Evolutionary conservation across 2,113 vertebrate genomes (phyloP).

Genomic region (Python bivittatus): DNA sequence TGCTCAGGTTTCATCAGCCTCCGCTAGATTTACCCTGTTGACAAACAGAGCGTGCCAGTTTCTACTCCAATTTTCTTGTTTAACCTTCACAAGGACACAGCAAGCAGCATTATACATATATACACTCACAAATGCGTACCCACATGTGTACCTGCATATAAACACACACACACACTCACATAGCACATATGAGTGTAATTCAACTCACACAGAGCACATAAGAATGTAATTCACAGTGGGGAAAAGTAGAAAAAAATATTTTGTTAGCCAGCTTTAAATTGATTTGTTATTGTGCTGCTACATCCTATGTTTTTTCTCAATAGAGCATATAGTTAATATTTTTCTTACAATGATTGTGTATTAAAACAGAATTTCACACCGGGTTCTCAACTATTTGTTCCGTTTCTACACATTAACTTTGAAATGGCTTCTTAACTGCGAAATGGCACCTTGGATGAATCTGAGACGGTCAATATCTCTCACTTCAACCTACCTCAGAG

Average conservation of each 20-base stretch:
- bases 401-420: neutral
- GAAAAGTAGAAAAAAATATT: neutral
- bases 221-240: neutral
- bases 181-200: neutral
- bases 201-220: neutral
- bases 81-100: constrained; percentile 19
- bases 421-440: neutral
- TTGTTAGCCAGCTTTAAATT: neutral
- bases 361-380: neutral
- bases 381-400: neutral
- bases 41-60: constrained; percentile 10
- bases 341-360: neutral
- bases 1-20: constrained; percentile 10
- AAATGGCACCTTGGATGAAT: neutral
- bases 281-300: neutral
- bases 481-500: neutral
- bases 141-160: neutral
- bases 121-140: neutral
- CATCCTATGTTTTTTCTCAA: neutral
- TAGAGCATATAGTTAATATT: neutral
- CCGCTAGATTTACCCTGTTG: constrained; percentile 19
- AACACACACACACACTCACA: neutral
- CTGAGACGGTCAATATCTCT: neutral
- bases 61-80: neutral
- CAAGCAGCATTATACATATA: neutral